Evolutionary conservation across 2,888 invertebrate species (phyloP), one percentile per base, ranked within the genome.

Genomic region (Phorcus lineatus): DNA sequence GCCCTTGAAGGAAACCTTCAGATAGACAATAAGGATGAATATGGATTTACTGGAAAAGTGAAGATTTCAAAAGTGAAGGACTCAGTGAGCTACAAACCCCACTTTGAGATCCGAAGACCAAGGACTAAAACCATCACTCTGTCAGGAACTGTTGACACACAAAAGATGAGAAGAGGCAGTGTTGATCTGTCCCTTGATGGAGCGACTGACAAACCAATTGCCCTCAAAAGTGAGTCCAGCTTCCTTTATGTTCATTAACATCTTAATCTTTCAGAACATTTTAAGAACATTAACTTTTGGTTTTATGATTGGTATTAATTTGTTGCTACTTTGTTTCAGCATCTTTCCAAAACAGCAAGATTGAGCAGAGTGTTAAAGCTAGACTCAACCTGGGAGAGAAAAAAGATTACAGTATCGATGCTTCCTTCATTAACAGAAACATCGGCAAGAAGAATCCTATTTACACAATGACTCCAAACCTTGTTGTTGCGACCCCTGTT

Each of bases 341-440:
- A 31, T 80, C 85, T n/a, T 67, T 87, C 24, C 82, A 84, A 40
- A 87, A 88, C 83, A 86, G 85, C n/a, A 78, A 85, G 62, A 80
- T 74, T 7, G 80, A 82, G 76, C 80, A 85, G 79, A 87, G 88
- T 22, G 66, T 83, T 0, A 79, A 81, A n/a, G 82, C 77, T 6
- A 85, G 82, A 19, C 66, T 88, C 24, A 86, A 82, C 52, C 77
- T 77, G 52, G 80, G 86, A 22, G 78, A 84, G 74, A 82, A 82
- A 31, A 83, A 83, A 17, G 83, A 82, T 16, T 89, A 89, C 79
- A 77, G 76, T 9, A 75, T 84, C 22, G 83, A 86, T 52, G 85
- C 85, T 3, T 81, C 84, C 62, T 54, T 86, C 16, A 78, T 79
- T 52, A 74, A 81, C 36, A 80, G 80, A 47, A 22, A 76, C 54